These are phyloP conservation scores for Xanthia togata DNA, from an alignment of 2,888 invertebrate genomes.

Conservation along the genomic window DNA sequence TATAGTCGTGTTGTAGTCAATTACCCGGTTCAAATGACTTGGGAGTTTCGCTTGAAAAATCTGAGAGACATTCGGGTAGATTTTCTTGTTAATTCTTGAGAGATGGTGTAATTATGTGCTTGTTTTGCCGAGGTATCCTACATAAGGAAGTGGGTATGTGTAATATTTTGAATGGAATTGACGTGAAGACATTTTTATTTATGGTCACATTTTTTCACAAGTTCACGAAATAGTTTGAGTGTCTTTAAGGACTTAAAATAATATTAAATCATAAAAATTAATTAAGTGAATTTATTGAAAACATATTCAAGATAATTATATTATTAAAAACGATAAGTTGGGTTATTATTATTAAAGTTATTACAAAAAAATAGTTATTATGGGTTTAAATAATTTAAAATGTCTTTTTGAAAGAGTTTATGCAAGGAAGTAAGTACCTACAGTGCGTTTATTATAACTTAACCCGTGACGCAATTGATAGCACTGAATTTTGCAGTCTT, in stretches of 20 bases:
- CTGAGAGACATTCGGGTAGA: neutral
- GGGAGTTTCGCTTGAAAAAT: slow-evolving; percentile 51
- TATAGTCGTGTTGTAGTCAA: slow-evolving; percentile 69
- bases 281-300: too few species aligned
- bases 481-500: too few species aligned
- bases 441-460: too few species aligned
- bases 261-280: too few species aligned
- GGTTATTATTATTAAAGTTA: too few species aligned
- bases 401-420: neutral
- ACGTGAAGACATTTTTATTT: neutral
- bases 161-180: neutral
- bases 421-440: neutral
- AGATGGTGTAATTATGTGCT: neutral
- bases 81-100: slow-evolving; percentile 22
- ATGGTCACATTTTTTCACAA: neutral
- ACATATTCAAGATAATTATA: too few species aligned
- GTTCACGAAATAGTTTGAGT: too few species aligned
- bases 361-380: too few species aligned
- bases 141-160: neutral
- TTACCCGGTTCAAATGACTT: slow-evolving; percentile 66
- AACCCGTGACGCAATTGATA: too few species aligned
- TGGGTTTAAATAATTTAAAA: too few species aligned
- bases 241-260: too few species aligned
- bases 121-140: neutral
- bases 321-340: too few species aligned